phyloP scores from a whole-genome alignment of 2,113 vertebrate genomes.

The Equus quagga region DNA sequence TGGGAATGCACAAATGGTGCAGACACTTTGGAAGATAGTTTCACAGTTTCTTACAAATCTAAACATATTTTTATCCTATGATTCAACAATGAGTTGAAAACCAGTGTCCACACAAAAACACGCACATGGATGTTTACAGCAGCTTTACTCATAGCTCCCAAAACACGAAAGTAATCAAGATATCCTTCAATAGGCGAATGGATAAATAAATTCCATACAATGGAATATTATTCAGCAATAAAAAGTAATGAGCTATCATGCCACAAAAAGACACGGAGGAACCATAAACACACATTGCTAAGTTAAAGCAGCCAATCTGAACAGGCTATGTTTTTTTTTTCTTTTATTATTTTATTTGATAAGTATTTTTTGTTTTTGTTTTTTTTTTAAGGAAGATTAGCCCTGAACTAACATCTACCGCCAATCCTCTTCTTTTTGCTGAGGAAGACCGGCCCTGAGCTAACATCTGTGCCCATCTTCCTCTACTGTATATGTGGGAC shows the following conservation, averaged over 20 bases:
- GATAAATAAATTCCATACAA: constrained; percentile 19
- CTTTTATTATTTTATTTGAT: too few relatives aligned
- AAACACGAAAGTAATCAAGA: constrained; percentile 37
- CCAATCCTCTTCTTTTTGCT: too few relatives aligned
- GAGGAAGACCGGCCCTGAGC: too few relatives aligned
- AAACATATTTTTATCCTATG: neutral
- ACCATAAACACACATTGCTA: neutral
- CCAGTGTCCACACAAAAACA: neutral
- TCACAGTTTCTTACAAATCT: neutral
- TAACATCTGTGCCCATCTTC: too few relatives aligned
- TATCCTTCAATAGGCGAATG: neutral
- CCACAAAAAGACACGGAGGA: neutral
- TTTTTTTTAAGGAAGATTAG: too few relatives aligned
- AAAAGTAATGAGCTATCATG: constrained; percentile 24
- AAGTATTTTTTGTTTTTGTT: too few relatives aligned
- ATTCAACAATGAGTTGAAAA: neutral
- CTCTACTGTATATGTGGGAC: too few relatives aligned
- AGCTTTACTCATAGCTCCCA: neutral
- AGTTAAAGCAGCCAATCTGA: neutral
- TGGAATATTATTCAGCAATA: neutral
- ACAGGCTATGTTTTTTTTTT: neutral
- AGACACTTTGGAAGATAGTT: neutral
- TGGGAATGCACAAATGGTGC: neutral
- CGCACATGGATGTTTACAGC: neutral
- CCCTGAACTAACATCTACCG: too few relatives aligned